Base-by-base conservation (phyloP, 1,140 invertebrate species). In the Zaprionus gabonicus region DNA sequence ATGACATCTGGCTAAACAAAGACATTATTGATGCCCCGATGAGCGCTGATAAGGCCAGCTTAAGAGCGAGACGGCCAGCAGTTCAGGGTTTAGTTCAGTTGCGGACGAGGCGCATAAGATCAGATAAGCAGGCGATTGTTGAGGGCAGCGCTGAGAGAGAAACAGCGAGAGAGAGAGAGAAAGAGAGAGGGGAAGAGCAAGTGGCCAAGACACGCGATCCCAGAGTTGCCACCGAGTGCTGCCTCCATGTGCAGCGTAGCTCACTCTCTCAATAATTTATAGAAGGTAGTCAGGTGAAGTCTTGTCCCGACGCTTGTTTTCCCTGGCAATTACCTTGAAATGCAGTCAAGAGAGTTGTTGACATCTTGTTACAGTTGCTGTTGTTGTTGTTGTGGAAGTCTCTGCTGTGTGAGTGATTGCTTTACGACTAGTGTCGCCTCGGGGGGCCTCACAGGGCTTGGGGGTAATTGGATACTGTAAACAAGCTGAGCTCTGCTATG, bases 21-120 rank as follows among this genome's bases (percentile, higher is more conserved):
- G 85, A 88, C 85, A 80, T 88, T 90, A 88, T 88, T 88, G 85
- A 88, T 88, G 85, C 85, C 76, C 85, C 79, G 85, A 88, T 88
- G 85, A 71, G 76, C 71, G 67, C 71, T 77, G 81, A 88, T 88
- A 88, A 90, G 67, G 57, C 55, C 69, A 57, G 63, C 63, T 41
- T 58, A 59, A 67, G 69, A 71, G 71, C 63, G 41, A 66, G 69
- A 71, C 41, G n/a, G 80, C 80, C 62, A 49, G 28, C 62, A 58
- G 36, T 56, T 51, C 31, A 10, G n/a, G 44, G 55, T 49, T 49
- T 10, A 58, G 17, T 58, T 36, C 51, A 57, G 53, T 66, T 53
- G 28, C 46, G 53, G 12, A n/a, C 65, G 13, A 46, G 17, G 49
- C 64, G 7, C 38, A 46, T 31, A 28, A 23, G 67, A 72, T 76